Evolutionary conservation across 2,888 invertebrate species (phyloP), one percentile per base, ranked within the genome.

Genomic region (Trimorus sp.): DNA sequence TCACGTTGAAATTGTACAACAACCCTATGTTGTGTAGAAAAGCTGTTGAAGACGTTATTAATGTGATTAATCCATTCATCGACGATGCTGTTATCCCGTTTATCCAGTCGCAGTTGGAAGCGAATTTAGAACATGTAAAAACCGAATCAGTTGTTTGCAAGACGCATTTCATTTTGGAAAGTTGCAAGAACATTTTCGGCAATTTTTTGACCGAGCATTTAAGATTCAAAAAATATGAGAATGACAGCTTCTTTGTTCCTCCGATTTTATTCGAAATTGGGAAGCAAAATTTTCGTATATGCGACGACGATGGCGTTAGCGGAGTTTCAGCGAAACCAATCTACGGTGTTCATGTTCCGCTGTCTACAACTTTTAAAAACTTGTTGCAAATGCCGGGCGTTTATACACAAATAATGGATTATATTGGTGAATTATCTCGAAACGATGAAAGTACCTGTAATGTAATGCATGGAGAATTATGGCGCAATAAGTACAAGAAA

Each of bases 151-250:
- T 15, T 49, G n/a, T 42, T 48, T 40, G 38, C 26, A 56, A 75
- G 40, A 11, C 51, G 0, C 48, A 60, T 40, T 62, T 62, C 4
- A 26, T 62, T 16, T 26, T 62, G 1, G 62, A 62, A 36, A 26
- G 14, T 14, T 48, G 68, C 58, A 78, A 74, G 38, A 12, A 68
- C 37, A 4, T 78, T 6, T 82, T 82, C 54, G 16, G 14, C 1
- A 74, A 70, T 26, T 82, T 75, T 40, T 79, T 70, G 11, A 79
- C 65, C 7, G 82, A 82, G 56, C 73, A 82, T 49, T 56, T 74
- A 14, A 40, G 79, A 37, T 66, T 81, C 15, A 77, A 76, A 54
- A 15, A 40, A 16, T 81, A 71, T 45, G 71, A 71, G 59, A 36
- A 66, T 11, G 48, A 66, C 60, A 14, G 26, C 12, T 82, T 37